Evolutionary conservation across 2,113 vertebrate species (phyloP), one percentile per base, ranked within the genome.

Genomic region (Gasterosteus aculeatus): DNA sequence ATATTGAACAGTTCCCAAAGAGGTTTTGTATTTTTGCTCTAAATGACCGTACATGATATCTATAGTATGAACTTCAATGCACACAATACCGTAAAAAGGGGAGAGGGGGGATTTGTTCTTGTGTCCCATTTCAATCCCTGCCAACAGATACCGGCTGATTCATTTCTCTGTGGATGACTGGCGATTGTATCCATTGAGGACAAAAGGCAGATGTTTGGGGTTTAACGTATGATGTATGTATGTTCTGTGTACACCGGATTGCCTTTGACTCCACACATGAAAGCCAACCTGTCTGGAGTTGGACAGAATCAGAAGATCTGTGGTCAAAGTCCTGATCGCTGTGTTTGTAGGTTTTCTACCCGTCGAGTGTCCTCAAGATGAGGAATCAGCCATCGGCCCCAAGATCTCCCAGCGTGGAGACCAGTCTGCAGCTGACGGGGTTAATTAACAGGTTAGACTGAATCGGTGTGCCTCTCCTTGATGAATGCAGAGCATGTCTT

Each of bases 261-360:
- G 42, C 35, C 59, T 58, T 70, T 58, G 39, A 46, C 53, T 47
- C 59, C 14, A 19, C 62, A 64, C 51, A 35, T 46, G 18, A 3
- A 63, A 18, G 61, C 16, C 41, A 66, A 66, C 16, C 46, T 63
- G 39, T 63, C 39, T 29, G 61, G 35, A 42, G n/a, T 29, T 61
- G 39, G 19, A 61, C 35, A 22, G 19, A 60, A n/a, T n/a, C 58
- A 38, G 16, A 16, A 60, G 35, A 39, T 39, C 35, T 39, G n/a
- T 42, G n/a, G 10, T 60, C 58, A 60, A 38, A 38, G 33, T 10
- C 57, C 33, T 38, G 16, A 19, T 38, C 3, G 22, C 22, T 26
- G 22, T 26, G 3, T 38, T 38, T 31, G 18, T 10, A n/a, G 46
- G 10, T 35, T 35, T 33, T 66, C 10, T 3, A n/a, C 10, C 1